A percentile compares a stretch with the other conserved stretches of the same genome.
These are phyloP conservation scores for Orthosia cruda DNA, from an alignment of 2,888 invertebrate species.

Conservation along the genomic window DNA sequence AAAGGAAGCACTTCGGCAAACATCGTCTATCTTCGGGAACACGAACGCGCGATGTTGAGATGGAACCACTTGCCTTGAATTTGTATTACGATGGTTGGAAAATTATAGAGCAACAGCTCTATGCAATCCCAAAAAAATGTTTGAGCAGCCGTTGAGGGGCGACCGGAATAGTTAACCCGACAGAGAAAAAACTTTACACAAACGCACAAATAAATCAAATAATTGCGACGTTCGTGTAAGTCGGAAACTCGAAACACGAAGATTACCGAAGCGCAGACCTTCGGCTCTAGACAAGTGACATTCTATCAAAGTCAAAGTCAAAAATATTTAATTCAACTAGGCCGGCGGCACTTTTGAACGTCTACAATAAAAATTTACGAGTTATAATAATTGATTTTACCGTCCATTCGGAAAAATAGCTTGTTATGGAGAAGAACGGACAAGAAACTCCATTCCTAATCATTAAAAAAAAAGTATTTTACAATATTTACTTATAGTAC, in stretches of 20 bases:
- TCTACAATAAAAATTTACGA: too few species aligned
- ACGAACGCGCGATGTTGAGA: neutral
- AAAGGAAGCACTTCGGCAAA: conserved; percentile 4
- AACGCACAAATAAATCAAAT: neutral
- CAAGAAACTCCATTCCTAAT: too few species aligned
- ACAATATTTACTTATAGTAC: too few species aligned
- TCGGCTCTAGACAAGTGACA: too few species aligned
- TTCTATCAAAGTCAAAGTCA: too few species aligned
- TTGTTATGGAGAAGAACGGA: too few species aligned
- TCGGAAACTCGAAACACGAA: neutral
- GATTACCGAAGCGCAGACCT: neutral
- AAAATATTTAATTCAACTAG: too few species aligned
- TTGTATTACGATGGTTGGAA: neutral
- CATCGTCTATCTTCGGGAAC: neutral
- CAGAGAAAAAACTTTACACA: neutral
- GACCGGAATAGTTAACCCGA: neutral
- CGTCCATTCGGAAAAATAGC: too few species aligned
- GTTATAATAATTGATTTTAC: too few species aligned
- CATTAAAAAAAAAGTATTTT: too few species aligned
- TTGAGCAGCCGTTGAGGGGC: neutral
- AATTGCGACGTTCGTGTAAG: neutral
- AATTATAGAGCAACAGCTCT: neutral
- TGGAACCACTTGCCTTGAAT: neutral
- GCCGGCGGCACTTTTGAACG: too few species aligned
- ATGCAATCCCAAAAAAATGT: neutral